Evolutionary conservation across 1,140 invertebrate genomes (phyloP).

Genomic region (Calosoma granatense): DNA sequence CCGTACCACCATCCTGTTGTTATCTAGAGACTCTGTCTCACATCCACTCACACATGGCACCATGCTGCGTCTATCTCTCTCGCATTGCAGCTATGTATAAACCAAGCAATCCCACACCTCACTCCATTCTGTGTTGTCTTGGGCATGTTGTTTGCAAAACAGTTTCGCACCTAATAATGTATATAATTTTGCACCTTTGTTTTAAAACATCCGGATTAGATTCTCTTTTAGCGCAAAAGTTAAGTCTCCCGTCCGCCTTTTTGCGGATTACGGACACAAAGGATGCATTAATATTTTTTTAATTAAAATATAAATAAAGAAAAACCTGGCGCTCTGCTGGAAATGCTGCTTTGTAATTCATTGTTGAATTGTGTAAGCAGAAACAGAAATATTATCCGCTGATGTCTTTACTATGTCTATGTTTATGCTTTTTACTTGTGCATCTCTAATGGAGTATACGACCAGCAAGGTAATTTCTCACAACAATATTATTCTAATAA

Average conservation of each 20-base stretch:
- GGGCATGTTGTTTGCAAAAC: not conserved
- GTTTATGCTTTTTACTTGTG: no score
- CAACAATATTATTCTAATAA: no score
- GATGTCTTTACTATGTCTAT: no score
- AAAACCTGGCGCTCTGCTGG: not conserved
- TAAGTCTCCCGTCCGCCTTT: not conserved
- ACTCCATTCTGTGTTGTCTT: not conserved
- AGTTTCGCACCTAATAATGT: not conserved
- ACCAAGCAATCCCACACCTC: no score
- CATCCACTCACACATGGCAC: not conserved
- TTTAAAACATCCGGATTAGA: not conserved
- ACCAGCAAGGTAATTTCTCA: no score
- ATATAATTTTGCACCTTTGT: constrained; percentile 8
- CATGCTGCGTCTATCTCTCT: not conserved
- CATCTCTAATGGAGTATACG: no score
- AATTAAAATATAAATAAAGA: constrained; percentile 6
- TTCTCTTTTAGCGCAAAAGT: not conserved
- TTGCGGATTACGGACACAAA: constrained; percentile 4
- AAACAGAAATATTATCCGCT: no score
- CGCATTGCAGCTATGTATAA: not conserved
- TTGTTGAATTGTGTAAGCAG: no score
- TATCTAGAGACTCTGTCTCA: not conserved
- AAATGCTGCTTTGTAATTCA: no score
- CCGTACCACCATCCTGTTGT: not conserved
- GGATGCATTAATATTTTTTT: not conserved